Base-by-base conservation (phyloP, 2,888 invertebrate genomes). In the Podabrus alpinus region DNA sequence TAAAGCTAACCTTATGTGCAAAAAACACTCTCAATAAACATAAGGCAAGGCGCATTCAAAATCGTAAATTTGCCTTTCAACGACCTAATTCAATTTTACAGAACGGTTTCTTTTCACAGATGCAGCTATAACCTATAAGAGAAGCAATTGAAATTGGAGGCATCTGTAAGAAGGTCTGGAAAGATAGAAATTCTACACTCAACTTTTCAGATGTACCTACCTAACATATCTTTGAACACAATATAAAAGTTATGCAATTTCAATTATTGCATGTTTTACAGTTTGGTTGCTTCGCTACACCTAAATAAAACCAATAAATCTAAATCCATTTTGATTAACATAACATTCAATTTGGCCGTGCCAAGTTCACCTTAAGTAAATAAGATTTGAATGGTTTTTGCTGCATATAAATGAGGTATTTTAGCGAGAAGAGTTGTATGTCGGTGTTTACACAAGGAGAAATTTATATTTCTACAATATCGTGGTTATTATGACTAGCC, bases 1-100 rank as follows among this genome's bases (percentile, higher is more conserved):
- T 76, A 76, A 76, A 74, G 74, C 76, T 79, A 79, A 75, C 72
- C 74, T 73, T 75, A 78, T 76, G 80, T 76, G 78, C 72, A 77
- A 78, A 45, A 71, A 76, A 80, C 79, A 77, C 70, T 74, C 66
- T 71, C 80, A 78, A 80, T 80, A 80, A 80, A 80, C 80, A 80
- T 78, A 79, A 80, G 77, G 79, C 73, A 76, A 78, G 45, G 79
- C 78, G 73, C 76, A 76, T 74, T 74, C 75, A 71, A 78, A 78
- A 78, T 79, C 81, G 79, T 81, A 81, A 81, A 81, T 81, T 81
- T 79, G 79, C 81, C 79, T 81, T 81, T 81, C 80, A 81, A 79
- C 80, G 79, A 80, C 74, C 80, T 79, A 81, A 80, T 81, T 80
- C 81, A 80, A 81, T 81, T 80, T 80, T 79, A 79, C 79, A 78